These are phyloP conservation scores for Sigmodon hispidus DNA, from an alignment of 2,113 vertebrate genomes.

Conservation along the genomic window DNA sequence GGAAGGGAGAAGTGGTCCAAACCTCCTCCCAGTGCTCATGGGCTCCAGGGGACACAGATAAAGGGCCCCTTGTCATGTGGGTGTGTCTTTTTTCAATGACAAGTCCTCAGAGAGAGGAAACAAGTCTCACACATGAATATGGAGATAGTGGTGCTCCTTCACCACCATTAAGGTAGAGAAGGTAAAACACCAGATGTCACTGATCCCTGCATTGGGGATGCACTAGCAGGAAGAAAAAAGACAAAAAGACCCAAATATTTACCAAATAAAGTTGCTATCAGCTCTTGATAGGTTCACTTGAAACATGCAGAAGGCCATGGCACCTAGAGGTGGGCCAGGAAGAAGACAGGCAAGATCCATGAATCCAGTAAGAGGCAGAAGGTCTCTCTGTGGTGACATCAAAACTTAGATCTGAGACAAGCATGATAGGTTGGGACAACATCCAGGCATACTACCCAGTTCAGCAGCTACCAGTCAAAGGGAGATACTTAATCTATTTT, in stretches of 20 bases:
- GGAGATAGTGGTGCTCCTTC: not conserved
- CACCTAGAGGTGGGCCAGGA: not conserved
- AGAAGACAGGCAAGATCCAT: not conserved
- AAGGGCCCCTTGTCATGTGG: not conserved
- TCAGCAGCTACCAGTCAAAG: not conserved
- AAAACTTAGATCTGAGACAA: not conserved
- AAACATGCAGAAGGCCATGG: not conserved
- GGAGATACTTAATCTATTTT: not conserved
- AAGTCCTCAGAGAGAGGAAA: not conserved
- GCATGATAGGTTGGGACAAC: not conserved
- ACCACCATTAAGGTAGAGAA: not conserved
- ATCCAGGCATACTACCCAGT: not conserved
- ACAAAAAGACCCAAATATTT: not conserved
- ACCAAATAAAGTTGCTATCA: not conserved
- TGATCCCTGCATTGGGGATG: not conserved
- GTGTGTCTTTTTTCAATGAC: not conserved
- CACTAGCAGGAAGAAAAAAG: not conserved
- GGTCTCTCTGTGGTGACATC: not conserved
- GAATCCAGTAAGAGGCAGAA: not conserved
- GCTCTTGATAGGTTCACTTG: not conserved
- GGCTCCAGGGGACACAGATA: rapidly evolving
- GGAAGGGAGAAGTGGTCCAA: not conserved
- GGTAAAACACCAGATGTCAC: not conserved
- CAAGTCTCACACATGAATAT: not conserved
- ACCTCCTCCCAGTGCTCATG: not conserved